Percentiles rank a stretch among this genome's conserved stretches.
Evolutionary conservation across 2,113 vertebrate genomes (phyloP).

Genomic region (Protobothrops flavoviridis): DNA sequence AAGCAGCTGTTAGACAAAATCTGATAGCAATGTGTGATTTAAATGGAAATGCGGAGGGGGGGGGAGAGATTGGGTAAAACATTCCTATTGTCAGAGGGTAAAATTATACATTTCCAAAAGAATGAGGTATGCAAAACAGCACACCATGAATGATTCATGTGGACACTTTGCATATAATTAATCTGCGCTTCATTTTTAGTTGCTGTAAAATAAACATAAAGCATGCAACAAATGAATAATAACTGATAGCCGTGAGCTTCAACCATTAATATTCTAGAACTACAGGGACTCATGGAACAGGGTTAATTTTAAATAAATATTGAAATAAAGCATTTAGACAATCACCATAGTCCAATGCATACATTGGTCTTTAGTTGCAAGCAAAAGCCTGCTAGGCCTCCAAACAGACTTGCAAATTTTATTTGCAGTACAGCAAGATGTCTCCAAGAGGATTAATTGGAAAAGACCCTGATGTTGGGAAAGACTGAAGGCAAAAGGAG

Average conservation of each 20-base stretch:
- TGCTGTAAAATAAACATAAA: conserved; percentile 1
- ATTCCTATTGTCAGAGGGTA: background rate
- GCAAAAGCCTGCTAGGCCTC: background rate
- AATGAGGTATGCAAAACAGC: conserved; percentile 20
- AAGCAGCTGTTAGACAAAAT: background rate
- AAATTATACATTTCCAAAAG: conserved; percentile 11
- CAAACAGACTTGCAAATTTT: background rate
- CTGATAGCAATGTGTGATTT: background rate
- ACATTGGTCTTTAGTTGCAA: background rate
- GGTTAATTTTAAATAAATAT: conserved; percentile 4
- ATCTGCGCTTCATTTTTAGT: background rate
- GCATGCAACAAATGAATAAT: background rate
- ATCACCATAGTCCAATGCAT: background rate
- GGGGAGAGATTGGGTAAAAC: background rate
- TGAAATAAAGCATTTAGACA: background rate
- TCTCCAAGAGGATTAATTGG: background rate
- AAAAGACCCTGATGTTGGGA: background rate
- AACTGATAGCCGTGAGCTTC: background rate
- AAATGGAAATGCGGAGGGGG: background rate
- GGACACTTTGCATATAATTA: conserved; percentile 4
- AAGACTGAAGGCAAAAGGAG: background rate
- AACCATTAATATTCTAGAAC: background rate
- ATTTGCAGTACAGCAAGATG: background rate
- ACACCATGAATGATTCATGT: conserved; percentile 13
- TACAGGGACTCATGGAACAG: background rate